Percentiles rank a stretch among this genome's conserved stretches.
phyloP scores from a whole-genome alignment of 1,140 invertebrate genomes.

The Adelges cooleyi region DNA sequence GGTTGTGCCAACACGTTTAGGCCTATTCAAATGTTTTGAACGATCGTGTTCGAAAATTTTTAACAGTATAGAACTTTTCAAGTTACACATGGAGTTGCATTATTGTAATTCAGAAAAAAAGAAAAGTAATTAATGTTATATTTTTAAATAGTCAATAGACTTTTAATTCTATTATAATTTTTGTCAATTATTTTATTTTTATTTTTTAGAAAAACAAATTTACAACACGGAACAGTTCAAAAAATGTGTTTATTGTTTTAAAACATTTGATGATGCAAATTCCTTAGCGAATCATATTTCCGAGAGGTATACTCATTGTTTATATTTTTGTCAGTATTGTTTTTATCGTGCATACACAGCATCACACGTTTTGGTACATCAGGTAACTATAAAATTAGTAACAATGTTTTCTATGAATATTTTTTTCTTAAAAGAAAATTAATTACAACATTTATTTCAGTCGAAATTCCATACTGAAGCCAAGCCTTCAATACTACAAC shows the following conservation, averaged over 20 bases:
- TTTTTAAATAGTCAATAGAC: too few relatives aligned
- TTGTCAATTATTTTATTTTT: background rate
- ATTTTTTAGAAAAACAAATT: slow-evolving; percentile 1
- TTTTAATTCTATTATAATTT: background rate
- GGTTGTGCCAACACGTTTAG: background rate
- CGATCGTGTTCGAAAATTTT: slow-evolving; percentile 12
- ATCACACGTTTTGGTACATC: background rate
- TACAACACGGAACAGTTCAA: background rate
- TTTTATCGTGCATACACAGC: slow-evolving; percentile 14
- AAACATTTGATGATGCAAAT: background rate
- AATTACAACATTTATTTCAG: background rate
- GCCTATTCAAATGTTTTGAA: slow-evolving; percentile 21
- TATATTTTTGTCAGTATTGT: slow-evolving; percentile 9
- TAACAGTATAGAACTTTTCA: background rate
- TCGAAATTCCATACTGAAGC: background rate
- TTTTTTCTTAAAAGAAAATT: too few relatives aligned
- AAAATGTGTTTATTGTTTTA: slow-evolving; percentile 13
- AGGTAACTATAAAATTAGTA: background rate
- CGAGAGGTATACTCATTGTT: background rate
- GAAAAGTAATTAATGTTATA: slow-evolving; percentile 3
- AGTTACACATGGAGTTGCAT: slow-evolving; percentile 11
- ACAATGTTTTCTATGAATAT: too few relatives aligned
- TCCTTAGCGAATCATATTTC: slow-evolving; percentile 1
- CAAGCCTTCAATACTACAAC: background rate
- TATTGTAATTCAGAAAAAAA: slow-evolving; percentile 7